These are phyloP conservation scores for Aspidiotus rigidus DNA, from an alignment of 2,888 invertebrate genomes.

Conservation along the genomic window DNA sequence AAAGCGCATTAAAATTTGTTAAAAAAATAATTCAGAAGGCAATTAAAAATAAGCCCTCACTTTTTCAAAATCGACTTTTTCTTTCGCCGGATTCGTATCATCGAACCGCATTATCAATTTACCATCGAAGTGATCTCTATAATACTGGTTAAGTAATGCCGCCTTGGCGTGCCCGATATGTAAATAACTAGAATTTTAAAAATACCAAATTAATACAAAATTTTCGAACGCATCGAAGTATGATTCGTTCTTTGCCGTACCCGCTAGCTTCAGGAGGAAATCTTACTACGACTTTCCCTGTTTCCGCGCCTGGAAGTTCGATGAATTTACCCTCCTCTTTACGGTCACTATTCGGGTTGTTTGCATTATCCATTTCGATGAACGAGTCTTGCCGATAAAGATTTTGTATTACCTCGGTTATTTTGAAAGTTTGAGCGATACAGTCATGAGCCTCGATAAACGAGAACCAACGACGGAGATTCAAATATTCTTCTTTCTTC, in stretches of 20 bases:
- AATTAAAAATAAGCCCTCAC: conserved; percentile 46
- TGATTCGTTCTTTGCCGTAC: conserved; percentile 43
- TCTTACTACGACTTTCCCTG: conserved; percentile 93
- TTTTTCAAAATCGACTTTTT: conserved; percentile 92
- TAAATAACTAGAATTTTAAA: conserved; percentile 37
- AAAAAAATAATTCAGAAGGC: conserved; percentile 1
- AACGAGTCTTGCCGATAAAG: too few relatives aligned
- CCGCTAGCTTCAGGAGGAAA: conserved; percentile 99
- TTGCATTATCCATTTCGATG: not conserved
- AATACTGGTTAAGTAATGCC: conserved; percentile 94
- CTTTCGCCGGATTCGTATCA: conserved; percentile 99
- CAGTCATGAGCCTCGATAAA: conserved; percentile 26
- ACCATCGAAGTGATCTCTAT: conserved; percentile 84
- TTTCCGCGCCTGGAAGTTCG: conserved; percentile 90
- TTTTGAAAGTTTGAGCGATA: conserved; percentile 12
- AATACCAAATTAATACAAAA: not conserved
- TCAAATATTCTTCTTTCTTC: conserved; percentile 7
- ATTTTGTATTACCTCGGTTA: not conserved
- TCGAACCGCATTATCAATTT: conserved; percentile 97
- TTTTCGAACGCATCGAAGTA: not conserved
- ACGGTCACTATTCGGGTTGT: conserved; percentile 39
- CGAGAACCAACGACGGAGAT: conserved; percentile 28
- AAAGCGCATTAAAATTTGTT: not conserved
- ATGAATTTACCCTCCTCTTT: conserved; percentile 94
- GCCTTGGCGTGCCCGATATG: conserved; percentile 83